These are phyloP conservation scores for Drosophila mayri DNA, from an alignment of 1,140 invertebrate species.

Conservation along the genomic window DNA sequence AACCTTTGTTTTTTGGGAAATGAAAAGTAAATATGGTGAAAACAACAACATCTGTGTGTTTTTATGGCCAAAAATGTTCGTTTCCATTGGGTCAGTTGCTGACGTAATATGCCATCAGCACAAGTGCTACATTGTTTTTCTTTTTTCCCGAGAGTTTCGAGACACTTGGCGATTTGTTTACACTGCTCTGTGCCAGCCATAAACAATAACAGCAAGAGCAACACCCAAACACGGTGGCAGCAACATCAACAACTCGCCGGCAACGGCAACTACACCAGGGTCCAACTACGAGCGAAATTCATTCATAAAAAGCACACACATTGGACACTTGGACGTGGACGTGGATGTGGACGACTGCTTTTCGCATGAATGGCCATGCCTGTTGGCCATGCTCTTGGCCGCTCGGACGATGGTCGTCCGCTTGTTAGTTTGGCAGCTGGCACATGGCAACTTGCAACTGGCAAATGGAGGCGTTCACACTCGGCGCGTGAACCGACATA, in stretches of 20 bases:
- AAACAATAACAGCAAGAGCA: constrained; percentile 56
- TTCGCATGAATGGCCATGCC: constrained; percentile 75
- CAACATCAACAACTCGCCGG: constrained; percentile 17
- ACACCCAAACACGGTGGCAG: constrained; percentile 39
- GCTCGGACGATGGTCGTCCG: constrained; percentile 22
- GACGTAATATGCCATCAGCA: constrained; percentile 60
- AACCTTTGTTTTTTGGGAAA: constrained; percentile 19
- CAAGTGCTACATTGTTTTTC: constrained; percentile 59
- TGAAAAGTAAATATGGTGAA: constrained; percentile 19
- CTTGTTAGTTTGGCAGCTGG: constrained; percentile 36
- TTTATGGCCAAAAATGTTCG: constrained; percentile 31
- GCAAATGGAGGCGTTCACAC: constrained; percentile 49
- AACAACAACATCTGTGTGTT: constrained; percentile 6
- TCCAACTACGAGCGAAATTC: constrained; percentile 72
- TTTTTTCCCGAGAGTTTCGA: constrained; percentile 17
- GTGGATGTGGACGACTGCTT: constrained; percentile 58
- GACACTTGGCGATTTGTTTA: constrained; percentile 73
- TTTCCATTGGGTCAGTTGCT: constrained; percentile 35
- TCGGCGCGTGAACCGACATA: constrained; percentile 70
- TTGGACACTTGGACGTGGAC: constrained; percentile 62
- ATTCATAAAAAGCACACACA: constrained; percentile 72
- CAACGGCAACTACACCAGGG: constrained; percentile 31
- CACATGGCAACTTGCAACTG: constrained; percentile 29
- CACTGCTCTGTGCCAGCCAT: constrained; percentile 47
- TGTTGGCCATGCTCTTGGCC: constrained; percentile 54